Base-by-base conservation (phyloP, 1,140 invertebrate genomes). In the Thereuonema tuberculata region DNA sequence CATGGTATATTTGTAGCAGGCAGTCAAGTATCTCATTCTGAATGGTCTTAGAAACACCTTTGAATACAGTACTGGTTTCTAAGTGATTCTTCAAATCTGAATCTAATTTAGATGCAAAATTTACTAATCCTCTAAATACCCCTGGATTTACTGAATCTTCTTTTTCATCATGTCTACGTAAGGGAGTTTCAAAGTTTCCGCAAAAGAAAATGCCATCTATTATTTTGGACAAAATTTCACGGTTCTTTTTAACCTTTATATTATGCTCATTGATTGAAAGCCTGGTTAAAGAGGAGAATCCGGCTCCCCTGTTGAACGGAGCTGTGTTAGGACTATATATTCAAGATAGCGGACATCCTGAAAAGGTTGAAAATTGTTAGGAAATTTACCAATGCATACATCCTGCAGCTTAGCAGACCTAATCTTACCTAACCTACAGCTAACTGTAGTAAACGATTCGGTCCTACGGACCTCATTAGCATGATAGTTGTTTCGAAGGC, bases 21-120 rank as follows among this genome's bases (percentile, higher is more conserved):
- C 56, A 59, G 56, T 61, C 50, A 43, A 59, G 60, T 47, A 63
- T 47, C 15, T 61, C 59, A 63, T 63, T 58, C 59, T 61, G 55
- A 61, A 63, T 63, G 29, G 56, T 54, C 62, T 61, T 63, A 54
- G 59, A 61, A 55, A 62, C 48, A 53, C 52, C 52, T 62, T 59
- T 55, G 48, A 54, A 58, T 3, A 63, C 31, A 9, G 31, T 5
- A 37, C 56, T 58, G 43, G 21, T 58, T 58, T 58, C 3, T 26
- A 58, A 47, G 43, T 46, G 57, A 49, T 58, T 58, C 47, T 49
- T 58, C 14, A 58, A 58, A 58, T 58, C 47, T 58, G 57, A 17
- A 58, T 58, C 57, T 58, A 58, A 58, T 58, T 50, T 50, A 50
- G 37, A 58, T 27, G 47, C 57, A 58, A 58, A 58, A 58, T 58